A percentile compares a stretch with the other conserved stretches of the same genome.
Conservation (phyloP, 2,888 invertebrate genomes). For the Ypsolopha scabrella region DNA sequence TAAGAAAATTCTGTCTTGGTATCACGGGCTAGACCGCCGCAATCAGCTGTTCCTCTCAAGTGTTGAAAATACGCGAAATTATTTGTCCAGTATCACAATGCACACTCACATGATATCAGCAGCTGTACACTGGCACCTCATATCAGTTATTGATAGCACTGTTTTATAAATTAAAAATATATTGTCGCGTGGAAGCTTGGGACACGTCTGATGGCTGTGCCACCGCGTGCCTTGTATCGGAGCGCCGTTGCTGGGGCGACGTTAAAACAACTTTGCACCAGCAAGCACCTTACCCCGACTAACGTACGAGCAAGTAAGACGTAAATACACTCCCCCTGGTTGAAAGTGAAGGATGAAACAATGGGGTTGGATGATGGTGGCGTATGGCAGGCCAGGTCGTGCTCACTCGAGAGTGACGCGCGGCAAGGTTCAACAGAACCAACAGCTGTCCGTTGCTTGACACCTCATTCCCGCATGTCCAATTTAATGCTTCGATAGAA, state of each 20-base stretch:
- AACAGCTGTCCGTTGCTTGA: conserved; percentile 38
- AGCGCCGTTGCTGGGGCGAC: conserved; percentile 62
- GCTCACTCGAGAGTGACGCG: conserved; percentile 59
- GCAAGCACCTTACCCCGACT: conserved; percentile 37
- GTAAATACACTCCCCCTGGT: background rate
- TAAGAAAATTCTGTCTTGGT: background rate
- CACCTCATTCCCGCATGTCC: background rate
- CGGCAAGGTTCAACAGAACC: conserved; percentile 33
- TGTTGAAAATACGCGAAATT: background rate
- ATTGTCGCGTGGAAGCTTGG: conserved; percentile 40
- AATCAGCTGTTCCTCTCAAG: background rate
- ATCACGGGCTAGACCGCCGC: background rate
- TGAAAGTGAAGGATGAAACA: conserved; percentile 31
- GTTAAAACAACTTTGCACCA: conserved; percentile 55
- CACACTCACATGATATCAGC: background rate
- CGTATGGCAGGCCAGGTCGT: conserved; percentile 42
- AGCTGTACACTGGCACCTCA: conserved; percentile 2
- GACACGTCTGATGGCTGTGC: conserved; percentile 37
- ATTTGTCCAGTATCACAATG: background rate
- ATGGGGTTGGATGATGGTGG: conserved; percentile 36
- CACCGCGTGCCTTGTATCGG: conserved; percentile 47
- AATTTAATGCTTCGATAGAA: background rate
- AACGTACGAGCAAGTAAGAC: conserved; percentile 13
- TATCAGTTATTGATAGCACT: conserved; percentile 10
- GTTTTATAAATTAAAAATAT: conserved; percentile 18